These are phyloP conservation scores for Melanostoma mellinum DNA, from an alignment of 2,888 invertebrate species.

Conservation along the genomic window DNA sequence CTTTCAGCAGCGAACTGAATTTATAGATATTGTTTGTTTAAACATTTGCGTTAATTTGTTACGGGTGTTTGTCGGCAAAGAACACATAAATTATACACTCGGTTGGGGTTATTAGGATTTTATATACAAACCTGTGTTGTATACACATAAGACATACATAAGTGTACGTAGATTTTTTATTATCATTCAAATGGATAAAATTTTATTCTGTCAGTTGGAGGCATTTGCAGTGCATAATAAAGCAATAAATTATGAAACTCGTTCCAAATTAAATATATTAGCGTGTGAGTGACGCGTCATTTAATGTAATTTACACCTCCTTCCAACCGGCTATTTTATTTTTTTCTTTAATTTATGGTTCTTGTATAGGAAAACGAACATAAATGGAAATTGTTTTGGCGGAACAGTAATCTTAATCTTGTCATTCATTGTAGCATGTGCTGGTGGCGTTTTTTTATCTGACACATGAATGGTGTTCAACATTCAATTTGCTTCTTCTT, in stretches of 20 bases:
- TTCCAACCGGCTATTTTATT: slow-evolving; percentile 27
- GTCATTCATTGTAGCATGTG: too few relatives aligned
- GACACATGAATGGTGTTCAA: too few relatives aligned
- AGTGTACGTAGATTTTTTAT: slow-evolving; percentile 10
- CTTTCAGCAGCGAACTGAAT: slow-evolving; percentile 70
- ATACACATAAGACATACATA: background rate
- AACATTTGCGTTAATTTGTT: slow-evolving; percentile 73
- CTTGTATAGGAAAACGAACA: background rate
- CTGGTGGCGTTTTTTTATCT: too few relatives aligned
- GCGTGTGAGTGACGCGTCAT: slow-evolving; percentile 38
- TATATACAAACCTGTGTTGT: slow-evolving; percentile 8
- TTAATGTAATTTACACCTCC: slow-evolving; percentile 42
- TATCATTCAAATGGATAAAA: slow-evolving; percentile 53
- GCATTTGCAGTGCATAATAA: slow-evolving; percentile 68
- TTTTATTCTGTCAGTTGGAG: slow-evolving; percentile 58
- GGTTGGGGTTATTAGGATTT: slow-evolving; percentile 63
- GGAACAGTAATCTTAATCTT: background rate
- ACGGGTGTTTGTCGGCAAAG: slow-evolving; percentile 60
- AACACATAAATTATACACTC: slow-evolving; percentile 64
- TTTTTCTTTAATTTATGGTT: background rate
- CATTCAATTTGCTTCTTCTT: too few relatives aligned
- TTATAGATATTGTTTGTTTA: slow-evolving; percentile 71
- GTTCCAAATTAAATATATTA: slow-evolving; percentile 62
- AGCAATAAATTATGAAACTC: slow-evolving; percentile 67
- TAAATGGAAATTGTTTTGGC: background rate